Base-by-base conservation (phyloP, 2,888 invertebrate genomes). In the Mythimna lalbum region DNA sequence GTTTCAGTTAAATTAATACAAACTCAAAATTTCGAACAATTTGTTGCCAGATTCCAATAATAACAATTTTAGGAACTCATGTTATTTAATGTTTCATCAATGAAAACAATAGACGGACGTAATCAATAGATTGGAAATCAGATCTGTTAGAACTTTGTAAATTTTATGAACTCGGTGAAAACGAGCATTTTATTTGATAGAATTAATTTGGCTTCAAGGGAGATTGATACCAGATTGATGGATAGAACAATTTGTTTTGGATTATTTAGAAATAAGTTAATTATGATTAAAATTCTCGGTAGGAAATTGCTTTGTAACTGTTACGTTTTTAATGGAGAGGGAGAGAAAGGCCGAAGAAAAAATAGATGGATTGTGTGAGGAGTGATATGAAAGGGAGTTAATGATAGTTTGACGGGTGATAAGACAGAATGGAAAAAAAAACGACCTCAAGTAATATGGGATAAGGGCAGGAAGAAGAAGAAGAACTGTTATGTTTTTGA, bases 41-140 rank as follows among this genome's bases (percentile, higher is more conserved):
- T 56, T 65, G 56, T 57, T 61, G 17, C 6, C 55, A 52, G 57
- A 56, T 65, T 64, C 55, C 57, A 75, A 60, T 75, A 69, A 78
- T 36, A 68, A 56, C 17, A 79, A n/a, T 65, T 72, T 57, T 52
- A 57, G 17, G 53, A 63, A 63, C 56, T 63, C 39, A 59, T 63
- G 70, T 68, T 68, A 65, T 68, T 75, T 65, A 56, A 71, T 65
- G 64, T 71, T 80, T 53, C 63, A 61, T 64, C 53, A 76, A 63
- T 36, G 59, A 76, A 79, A 73, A 81, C 70, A 78, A 81, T 65
- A 56, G 60, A 56, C 70, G 31, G 61, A 71, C 23, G 52, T 68
- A 63, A 78, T 81, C 52, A 76, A 75, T 73, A 64, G 61, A 76
- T 68, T 70, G 59, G 47, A 72, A 76, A 83, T 73, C 66, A 63